Conservation (phyloP, 2,888 invertebrate genomes). For the Liodrosophila aerea region DNA sequence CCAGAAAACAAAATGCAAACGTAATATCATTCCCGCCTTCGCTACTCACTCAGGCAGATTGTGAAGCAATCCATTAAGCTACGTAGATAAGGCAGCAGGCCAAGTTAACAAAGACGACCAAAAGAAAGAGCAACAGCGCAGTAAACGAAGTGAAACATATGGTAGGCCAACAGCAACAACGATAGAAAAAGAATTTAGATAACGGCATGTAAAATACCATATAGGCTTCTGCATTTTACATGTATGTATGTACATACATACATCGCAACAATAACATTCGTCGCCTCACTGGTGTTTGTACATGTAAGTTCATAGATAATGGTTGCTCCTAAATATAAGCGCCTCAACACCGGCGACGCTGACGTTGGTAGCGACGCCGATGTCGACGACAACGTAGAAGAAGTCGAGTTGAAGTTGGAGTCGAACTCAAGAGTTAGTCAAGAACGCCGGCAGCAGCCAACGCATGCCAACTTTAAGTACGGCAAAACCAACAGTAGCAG, state of each 20-base stretch:
- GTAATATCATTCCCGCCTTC: constrained; percentile 24
- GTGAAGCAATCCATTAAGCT: constrained; percentile 24
- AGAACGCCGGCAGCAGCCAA: constrained; percentile 30
- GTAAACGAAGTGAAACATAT: constrained; percentile 41
- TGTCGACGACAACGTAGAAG: constrained; percentile 70
- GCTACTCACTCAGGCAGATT: constrained; percentile 21
- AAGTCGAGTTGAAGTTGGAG: constrained; percentile 71
- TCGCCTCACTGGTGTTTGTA: constrained; percentile 39
- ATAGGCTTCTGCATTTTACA: constrained; percentile 16
- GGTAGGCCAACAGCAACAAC: constrained; percentile 31
- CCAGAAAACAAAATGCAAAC: constrained; percentile 21
- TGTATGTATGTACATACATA: too few species aligned
- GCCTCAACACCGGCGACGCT: constrained; percentile 66
- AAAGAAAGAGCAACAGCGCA: constrained; percentile 13
- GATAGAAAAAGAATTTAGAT: constrained; percentile 35
- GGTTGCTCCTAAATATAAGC: constrained; percentile 79
- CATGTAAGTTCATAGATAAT: constrained; percentile 43
- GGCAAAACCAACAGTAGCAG: constrained; percentile 12
- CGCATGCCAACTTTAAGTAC: constrained; percentile 58
- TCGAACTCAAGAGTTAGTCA: constrained; percentile 26
- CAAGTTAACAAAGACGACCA: constrained; percentile 8
- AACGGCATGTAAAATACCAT: constrained; percentile 17
- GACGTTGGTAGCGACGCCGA: constrained; percentile 41
- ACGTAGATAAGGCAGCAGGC: constrained; percentile 26
- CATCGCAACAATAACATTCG: constrained; percentile 28